Evolutionary conservation across 1,140 invertebrate genomes (phyloP).

Genomic region (Drosophila lowei): DNA sequence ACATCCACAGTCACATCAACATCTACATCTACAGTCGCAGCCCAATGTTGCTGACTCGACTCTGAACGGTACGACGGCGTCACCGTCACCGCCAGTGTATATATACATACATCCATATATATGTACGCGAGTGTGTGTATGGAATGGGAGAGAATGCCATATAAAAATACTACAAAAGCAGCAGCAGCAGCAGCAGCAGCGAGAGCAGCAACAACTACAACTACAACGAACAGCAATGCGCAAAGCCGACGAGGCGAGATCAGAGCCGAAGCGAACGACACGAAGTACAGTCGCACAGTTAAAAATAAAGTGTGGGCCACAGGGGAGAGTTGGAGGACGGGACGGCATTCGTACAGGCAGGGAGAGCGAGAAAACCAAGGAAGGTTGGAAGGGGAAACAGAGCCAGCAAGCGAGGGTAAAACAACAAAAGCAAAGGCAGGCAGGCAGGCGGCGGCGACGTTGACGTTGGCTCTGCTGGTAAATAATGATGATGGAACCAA

Average conservation of each 20-base stretch:
- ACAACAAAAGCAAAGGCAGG: conserved; percentile 65
- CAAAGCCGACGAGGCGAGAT: conserved; percentile 31
- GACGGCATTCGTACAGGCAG: conserved; percentile 35
- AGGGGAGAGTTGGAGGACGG: conserved; percentile 31
- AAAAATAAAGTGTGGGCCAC: conserved; percentile 76
- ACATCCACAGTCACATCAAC: conserved; percentile 15
- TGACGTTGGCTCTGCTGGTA: conserved; percentile 63
- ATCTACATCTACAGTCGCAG: conserved; percentile 2
- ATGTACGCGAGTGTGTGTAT: conserved; percentile 29
- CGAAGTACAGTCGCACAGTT: conserved; percentile 81
- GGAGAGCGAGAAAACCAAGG: conserved; percentile 21
- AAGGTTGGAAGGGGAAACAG: neutral
- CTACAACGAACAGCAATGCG: conserved; percentile 35
- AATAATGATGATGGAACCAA: conserved; percentile 80
- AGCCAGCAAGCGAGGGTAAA: conserved; percentile 62
- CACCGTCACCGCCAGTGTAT: conserved; percentile 2
- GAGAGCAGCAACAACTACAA: conserved; percentile 27
- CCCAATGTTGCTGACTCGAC: conserved; percentile 66
- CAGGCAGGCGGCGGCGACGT: conserved; percentile 30
- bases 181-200: no score
- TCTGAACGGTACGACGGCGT: conserved; percentile 7
- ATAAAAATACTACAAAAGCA: conserved; percentile 54
- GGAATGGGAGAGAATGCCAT: conserved; percentile 66
- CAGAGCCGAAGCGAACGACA: conserved; percentile 65
- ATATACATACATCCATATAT: conserved; percentile 19